Conservation (phyloP, 2,888 invertebrate species). For the Halictus ligatus region DNA sequence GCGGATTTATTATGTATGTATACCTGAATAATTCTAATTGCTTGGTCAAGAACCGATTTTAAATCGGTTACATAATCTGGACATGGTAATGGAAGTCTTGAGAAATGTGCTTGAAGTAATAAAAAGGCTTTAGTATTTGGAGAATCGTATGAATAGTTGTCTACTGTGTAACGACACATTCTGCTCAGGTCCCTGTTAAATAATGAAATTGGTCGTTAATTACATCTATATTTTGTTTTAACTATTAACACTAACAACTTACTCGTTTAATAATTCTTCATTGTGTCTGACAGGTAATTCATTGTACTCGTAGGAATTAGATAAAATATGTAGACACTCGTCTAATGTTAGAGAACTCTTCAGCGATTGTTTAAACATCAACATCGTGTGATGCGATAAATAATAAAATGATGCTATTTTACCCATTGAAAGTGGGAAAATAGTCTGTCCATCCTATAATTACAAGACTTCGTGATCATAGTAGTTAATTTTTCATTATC, state of each 20-base stretch:
- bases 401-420: conserved; percentile 99
- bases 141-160: conserved; percentile 92
- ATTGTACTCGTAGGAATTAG: conserved; percentile 95
- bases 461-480: conserved; percentile 11
- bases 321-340: conserved; percentile 91
- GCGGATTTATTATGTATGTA: conserved; percentile 14
- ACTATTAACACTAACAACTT: conserved; percentile 68
- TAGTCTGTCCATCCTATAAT: conserved; percentile 74
- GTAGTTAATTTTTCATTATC: neutral
- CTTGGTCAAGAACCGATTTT: conserved; percentile 98
- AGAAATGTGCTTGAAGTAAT: conserved; percentile 97
- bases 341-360: conserved; percentile 88
- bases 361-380: conserved; percentile 91
- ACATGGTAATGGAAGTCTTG: conserved; percentile 92
- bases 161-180: conserved; percentile 90
- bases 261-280: conserved; percentile 97
- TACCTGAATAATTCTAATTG: conserved; percentile 96
- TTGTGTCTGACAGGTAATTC: conserved; percentile 99
- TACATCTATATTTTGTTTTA: neutral
- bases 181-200: conserved; percentile 91
- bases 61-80: conserved; percentile 98
- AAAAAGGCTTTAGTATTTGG: conserved; percentile 97
- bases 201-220: neutral
- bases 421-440: conserved; percentile 88
- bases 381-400: conserved; percentile 95